phyloP scores from a whole-genome alignment of 2,797 vertebrate genomes.

The Kryptolebias ocellatus region DNA sequence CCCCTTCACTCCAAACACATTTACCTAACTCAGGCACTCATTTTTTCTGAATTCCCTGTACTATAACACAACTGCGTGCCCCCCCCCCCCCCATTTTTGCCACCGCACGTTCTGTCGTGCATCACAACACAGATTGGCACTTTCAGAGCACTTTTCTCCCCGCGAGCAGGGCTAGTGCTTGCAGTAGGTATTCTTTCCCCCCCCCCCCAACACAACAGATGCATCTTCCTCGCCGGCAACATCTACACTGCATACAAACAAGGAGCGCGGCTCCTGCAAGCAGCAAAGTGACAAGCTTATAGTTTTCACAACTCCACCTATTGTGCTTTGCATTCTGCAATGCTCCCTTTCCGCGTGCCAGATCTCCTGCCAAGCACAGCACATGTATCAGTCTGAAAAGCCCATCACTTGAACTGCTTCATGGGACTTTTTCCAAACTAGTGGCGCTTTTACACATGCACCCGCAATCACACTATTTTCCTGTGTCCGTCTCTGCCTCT shows the following conservation, averaged over 20 bases:
- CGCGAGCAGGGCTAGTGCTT: background rate
- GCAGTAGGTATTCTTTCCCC: background rate
- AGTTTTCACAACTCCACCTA: background rate
- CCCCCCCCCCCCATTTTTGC: background rate
- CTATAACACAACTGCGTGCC: background rate
- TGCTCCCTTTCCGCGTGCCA: background rate
- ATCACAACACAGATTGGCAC: constrained; percentile 2
- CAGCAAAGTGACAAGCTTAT: background rate
- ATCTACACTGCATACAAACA: background rate
- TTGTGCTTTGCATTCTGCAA: background rate
- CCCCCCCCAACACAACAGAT: background rate
- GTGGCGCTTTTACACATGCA: constrained; percentile 20
- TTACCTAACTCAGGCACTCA: constrained; percentile 61
- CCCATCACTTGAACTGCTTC: constrained; percentile 27
- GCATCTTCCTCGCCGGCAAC: background rate
- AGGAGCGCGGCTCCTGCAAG: background rate
- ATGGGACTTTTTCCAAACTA: constrained; percentile 43
- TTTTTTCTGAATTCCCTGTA: constrained; percentile 36
- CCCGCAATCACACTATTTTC: constrained; percentile 16
- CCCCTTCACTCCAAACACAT: constrained; percentile 49
- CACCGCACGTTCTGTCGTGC: background rate
- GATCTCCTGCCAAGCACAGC: background rate
- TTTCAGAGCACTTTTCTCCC: background rate
- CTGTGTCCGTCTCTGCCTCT: constrained; percentile 24
- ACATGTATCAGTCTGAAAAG: constrained; percentile 3